Percentiles rank a stretch among this genome's conserved stretches.
Conservation (phyloP, 2,797 vertebrate species). For the Pipistrellus kuhlii region DNA sequence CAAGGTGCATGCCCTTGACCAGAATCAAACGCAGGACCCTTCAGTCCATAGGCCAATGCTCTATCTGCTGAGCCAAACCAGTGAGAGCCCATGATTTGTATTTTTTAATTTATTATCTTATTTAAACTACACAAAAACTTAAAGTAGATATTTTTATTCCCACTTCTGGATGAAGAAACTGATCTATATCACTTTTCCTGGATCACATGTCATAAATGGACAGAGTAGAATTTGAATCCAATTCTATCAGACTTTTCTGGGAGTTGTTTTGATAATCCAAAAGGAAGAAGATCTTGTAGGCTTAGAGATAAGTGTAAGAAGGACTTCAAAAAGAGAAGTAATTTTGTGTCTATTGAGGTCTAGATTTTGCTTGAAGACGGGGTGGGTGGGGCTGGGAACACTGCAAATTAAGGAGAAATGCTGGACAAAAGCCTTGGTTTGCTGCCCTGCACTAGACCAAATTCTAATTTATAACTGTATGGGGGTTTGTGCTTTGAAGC, state of each 20-base stretch:
- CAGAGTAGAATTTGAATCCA: slow-evolving; percentile 41
- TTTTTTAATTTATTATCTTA: slow-evolving; percentile 19
- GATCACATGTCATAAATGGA: neutral
- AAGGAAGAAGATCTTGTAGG: neutral
- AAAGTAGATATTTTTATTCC: slow-evolving; percentile 15
- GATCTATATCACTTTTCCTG: neutral
- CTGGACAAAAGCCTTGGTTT: neutral
- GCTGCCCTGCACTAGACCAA: neutral
- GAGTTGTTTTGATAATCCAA: slow-evolving; percentile 7
- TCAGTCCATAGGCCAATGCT: no score
- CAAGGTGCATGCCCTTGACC: no score
- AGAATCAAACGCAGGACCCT: no score
- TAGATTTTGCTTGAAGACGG: neutral
- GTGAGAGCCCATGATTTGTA: neutral
- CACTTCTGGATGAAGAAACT: slow-evolving; percentile 37
- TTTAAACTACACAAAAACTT: neutral
- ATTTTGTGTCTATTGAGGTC: neutral
- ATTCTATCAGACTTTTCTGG: slow-evolving; percentile 19
- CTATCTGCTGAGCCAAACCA: no score
- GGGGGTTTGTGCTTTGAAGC: slow-evolving; percentile 56
- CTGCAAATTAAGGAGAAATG: neutral
- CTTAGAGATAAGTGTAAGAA: neutral
- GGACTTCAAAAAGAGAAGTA: neutral
- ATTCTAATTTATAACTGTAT: slow-evolving; percentile 58
- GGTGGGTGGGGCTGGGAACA: neutral